Percentiles rank a stretch among this genome's conserved stretches.
These are phyloP conservation scores for Iguana delicatissima DNA, from an alignment of 2,797 vertebrate species.

Conservation along the genomic window DNA sequence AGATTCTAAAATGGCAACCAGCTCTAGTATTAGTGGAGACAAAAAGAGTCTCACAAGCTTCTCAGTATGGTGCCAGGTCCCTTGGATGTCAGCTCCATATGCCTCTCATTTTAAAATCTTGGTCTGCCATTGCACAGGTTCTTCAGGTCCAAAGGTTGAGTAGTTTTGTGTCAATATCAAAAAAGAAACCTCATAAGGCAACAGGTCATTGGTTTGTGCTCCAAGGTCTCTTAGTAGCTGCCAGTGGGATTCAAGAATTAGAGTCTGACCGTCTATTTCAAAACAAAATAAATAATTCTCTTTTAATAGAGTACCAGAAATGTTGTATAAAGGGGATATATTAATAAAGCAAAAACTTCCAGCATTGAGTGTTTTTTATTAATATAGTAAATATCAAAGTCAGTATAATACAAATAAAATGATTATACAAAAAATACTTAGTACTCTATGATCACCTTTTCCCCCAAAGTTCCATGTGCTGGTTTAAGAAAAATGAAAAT, in stretches of 20 bases:
- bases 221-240: neutral
- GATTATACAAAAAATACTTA: conserved; percentile 59
- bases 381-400: neutral
- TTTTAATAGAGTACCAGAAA: neutral
- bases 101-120: neutral
- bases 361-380: neutral
- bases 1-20: neutral
- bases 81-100: neutral
- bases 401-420: conserved; percentile 48
- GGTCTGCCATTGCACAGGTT: neutral
- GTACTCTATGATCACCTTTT: conserved; percentile 47
- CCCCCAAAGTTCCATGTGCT: conserved; percentile 64
- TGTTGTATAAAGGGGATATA: neutral
- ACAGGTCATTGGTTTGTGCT: neutral
- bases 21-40: neutral
- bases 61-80: no score
- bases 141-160: neutral
- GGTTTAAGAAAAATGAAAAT: conserved; percentile 70
- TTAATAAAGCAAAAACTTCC: neutral
- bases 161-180: neutral
- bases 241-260: neutral
- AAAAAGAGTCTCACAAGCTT: neutral
- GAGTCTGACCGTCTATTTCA: neutral
- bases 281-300: neutral
- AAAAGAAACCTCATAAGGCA: neutral